Base-by-base conservation (phyloP, 1,140 invertebrate genomes). In the Bombyx mandarina region DNA sequence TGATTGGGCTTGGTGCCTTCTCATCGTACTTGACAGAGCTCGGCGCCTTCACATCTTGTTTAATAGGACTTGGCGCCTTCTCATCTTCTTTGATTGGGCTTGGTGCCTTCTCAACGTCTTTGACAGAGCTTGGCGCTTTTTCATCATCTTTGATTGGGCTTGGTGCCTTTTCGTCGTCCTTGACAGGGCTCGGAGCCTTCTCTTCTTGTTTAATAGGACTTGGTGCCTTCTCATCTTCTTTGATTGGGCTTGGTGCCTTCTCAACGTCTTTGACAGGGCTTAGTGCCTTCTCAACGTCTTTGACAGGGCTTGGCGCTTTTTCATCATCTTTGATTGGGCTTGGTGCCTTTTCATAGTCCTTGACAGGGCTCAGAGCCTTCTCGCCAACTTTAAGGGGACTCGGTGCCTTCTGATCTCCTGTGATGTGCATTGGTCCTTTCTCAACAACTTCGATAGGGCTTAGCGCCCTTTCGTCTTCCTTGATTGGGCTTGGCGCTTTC, bases 201-300 rank as follows among this genome's bases (percentile, higher is more conserved):
- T 63, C 67, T 66, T 66, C 0, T 63, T 65, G 49, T 51, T 62
- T 65, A 0, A 52, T 47, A 8, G 60, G 51, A 26, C 45, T 52
- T 0, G 46, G 8, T 9, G 44, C 44, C 45, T 61, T 61, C 3
- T 59, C 49, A 54, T 51, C 55, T 2, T 12, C 47, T 48, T 6
- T 48, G 18, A 7, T 9, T 5, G 47, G 47, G 18, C 1, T 48
- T 48, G 47, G 12, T 1, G 12, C 12, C 12, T 18, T 18, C 12
- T 18, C 12, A 18, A 2, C 6, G 47, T 12, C 47, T 2, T 48
- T 48, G 47, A 7, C 47, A 48, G 47, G 47, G 18, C 6, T 48
- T 1, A 45, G 7, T 1, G 45, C 10, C 12, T 45, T 45, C 10
- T 45, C 10, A 18, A 51, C 55, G 18, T 45, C 45, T 48, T 57